Conservation (phyloP, 2,113 vertebrate genomes). For the Romanogobio albipinnatus region DNA sequence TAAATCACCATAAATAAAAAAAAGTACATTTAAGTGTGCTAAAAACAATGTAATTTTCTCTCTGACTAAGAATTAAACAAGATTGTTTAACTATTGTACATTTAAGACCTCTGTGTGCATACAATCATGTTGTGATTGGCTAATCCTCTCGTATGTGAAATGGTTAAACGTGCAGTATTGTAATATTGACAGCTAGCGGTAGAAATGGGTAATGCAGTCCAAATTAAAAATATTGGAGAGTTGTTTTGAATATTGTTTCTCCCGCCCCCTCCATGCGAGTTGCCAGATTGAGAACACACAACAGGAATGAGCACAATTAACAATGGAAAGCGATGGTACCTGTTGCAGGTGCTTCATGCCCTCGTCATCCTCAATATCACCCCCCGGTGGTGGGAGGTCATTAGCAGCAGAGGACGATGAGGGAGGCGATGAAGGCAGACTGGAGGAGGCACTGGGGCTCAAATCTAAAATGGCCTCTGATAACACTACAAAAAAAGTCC, state of each 20-base stretch:
- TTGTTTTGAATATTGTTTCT: too few relatives aligned
- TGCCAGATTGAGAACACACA: too few relatives aligned
- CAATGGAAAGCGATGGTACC: conserved; percentile 66
- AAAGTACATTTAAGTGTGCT: not conserved
- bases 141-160: not conserved
- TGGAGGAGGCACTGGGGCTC: conserved; percentile 71
- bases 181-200: too few relatives aligned
- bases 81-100: not conserved
- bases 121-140: not conserved
- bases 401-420: conserved; percentile 75
- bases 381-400: conserved; percentile 74
- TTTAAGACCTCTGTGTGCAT: not conserved
- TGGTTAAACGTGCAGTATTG: not conserved
- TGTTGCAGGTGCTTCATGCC: conserved; percentile 94
- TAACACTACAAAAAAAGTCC: conserved; percentile 56
- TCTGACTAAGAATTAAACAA: conserved; percentile 53
- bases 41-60: not conserved
- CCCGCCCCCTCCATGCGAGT: too few relatives aligned
- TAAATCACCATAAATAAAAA: too few relatives aligned
- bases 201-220: too few relatives aligned
- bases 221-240: too few relatives aligned
- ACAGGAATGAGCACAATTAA: too few relatives aligned
- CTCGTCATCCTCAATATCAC: conserved; percentile 89
- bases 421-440: conserved; percentile 75
- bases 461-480: conserved; percentile 70